These are phyloP conservation scores for Dicrurus megarhynchus DNA, from an alignment of 2,113 vertebrate genomes.

Conservation along the genomic window DNA sequence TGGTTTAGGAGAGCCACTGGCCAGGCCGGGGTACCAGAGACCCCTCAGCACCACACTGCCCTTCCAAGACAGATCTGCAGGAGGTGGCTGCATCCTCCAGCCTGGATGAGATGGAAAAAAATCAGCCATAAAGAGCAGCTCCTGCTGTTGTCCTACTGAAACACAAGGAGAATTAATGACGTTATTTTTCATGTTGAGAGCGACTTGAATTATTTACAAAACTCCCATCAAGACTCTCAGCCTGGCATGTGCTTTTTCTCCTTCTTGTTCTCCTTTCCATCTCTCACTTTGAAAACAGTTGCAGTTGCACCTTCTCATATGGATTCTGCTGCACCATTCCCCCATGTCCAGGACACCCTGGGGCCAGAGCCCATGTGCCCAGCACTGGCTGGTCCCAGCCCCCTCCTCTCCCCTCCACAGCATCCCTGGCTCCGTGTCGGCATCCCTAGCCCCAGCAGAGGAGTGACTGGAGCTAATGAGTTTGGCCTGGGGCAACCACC, in stretches of 20 bases:
- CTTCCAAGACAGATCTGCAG: fast-evolving
- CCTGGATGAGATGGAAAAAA: neutral
- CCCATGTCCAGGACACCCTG: fast-evolving
- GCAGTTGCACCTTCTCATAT: fast-evolving
- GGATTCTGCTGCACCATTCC: fast-evolving
- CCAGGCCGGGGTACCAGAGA: neutral
- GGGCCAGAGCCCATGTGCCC: fast-evolving
- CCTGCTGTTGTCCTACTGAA: neutral
- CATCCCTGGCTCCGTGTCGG: neutral
- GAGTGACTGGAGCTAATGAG: neutral
- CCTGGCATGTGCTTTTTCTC: neutral
- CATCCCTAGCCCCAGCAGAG: neutral
- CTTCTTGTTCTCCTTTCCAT: neutral
- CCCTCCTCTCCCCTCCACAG: fast-evolving
- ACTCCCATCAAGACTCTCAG: neutral
- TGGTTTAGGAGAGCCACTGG: fast-evolving
- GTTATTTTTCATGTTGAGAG: neutral
- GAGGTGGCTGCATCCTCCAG: neutral
- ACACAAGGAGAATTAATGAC: neutral
- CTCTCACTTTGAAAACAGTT: fast-evolving
- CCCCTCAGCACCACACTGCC: neutral
- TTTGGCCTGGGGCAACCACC: neutral
- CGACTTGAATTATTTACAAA: neutral
- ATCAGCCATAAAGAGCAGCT: neutral
- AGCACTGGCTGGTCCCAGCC: fast-evolving